phyloP scores from a whole-genome alignment of 2,113 vertebrate genomes.

The Hypocryptadius cinnamomeus region DNA sequence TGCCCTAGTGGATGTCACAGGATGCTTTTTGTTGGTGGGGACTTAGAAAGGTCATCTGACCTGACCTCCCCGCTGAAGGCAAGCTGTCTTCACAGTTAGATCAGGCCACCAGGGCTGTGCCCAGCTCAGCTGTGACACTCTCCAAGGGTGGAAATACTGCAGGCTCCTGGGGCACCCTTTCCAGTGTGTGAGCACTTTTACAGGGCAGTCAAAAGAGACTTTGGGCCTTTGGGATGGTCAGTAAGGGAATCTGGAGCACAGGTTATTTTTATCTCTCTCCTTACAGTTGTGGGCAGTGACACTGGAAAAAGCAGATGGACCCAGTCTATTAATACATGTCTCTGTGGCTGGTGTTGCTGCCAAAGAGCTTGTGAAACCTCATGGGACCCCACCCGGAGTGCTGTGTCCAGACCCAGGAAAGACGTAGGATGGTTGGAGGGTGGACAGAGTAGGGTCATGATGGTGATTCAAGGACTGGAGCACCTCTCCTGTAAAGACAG shows the following conservation, averaged over 20 bases:
- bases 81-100: background rate
- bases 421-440: rapidly evolving
- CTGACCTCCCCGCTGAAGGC: background rate
- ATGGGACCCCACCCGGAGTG: background rate
- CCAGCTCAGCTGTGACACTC: background rate
- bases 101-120: background rate
- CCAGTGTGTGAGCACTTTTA: background rate
- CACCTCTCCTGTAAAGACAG: background rate
- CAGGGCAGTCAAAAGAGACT: background rate
- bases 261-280: background rate
- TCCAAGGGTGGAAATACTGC: background rate
- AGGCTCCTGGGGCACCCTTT: background rate
- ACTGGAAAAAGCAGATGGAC: background rate
- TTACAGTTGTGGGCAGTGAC: background rate
- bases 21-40: background rate
- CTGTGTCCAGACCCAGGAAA: background rate
- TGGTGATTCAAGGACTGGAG: background rate
- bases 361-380: background rate
- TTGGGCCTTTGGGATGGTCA: background rate
- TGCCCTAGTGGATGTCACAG: background rate
- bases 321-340: background rate
- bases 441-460: background rate
- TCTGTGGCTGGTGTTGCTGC: background rate
- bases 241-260: background rate
- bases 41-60: background rate